Percentiles rank a stretch among this genome's conserved stretches.
Conservation (phyloP, 2,113 vertebrate species). For the Gymnobelideus leadbeateri region DNA sequence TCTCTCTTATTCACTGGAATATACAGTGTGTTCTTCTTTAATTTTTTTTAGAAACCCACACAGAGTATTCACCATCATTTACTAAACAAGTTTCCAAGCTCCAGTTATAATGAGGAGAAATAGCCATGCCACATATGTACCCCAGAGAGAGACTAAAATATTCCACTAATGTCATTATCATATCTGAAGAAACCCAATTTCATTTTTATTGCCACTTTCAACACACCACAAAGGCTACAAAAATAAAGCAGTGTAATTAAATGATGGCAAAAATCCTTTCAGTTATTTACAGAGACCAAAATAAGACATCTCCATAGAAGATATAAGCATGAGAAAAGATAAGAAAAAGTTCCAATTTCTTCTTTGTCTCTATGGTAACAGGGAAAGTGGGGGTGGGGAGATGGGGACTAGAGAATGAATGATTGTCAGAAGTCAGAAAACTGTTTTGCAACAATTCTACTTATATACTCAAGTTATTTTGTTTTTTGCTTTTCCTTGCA, state of each 20-base stretch:
- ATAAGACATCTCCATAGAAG: constrained; percentile 54
- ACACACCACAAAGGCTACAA: constrained; percentile 9
- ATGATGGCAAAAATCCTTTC: constrained; percentile 22
- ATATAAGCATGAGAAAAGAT: neutral
- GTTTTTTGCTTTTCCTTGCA: neutral
- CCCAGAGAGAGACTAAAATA: constrained; percentile 59
- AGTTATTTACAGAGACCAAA: constrained; percentile 28
- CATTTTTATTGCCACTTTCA: constrained; percentile 61
- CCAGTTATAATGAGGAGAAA: constrained; percentile 53
- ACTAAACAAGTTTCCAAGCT: constrained; percentile 25
- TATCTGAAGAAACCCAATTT: constrained; percentile 48
- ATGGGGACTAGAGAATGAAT: neutral
- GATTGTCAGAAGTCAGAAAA: neutral
- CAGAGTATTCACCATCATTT: constrained; percentile 44
- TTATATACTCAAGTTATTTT: neutral
- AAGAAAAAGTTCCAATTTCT: neutral
- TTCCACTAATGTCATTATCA: constrained; percentile 21
- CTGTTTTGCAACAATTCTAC: neutral
- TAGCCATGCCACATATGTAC: neutral
- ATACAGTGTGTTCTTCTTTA: neutral
- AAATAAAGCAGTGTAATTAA: constrained; percentile 25
- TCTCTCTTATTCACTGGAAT: constrained; percentile 38
- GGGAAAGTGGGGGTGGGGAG: neutral
- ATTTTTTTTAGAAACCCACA: constrained; percentile 11
- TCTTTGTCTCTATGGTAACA: neutral